These are phyloP conservation scores for Tribolium castaneum DNA, from an alignment of 1,140 invertebrate species.

Conservation along the genomic window DNA sequence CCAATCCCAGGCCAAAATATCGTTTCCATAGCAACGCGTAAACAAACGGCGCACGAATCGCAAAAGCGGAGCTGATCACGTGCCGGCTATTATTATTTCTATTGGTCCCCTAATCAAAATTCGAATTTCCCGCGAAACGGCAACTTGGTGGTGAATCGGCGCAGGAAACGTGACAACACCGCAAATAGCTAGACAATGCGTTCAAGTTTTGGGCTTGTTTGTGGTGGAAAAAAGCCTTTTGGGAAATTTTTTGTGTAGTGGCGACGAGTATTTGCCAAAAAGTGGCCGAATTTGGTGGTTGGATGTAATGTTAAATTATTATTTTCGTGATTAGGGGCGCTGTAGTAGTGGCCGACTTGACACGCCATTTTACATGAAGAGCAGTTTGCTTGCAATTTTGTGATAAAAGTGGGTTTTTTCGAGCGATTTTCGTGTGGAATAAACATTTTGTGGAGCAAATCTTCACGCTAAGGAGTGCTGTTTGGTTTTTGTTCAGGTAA, in stretches of 20 bases:
- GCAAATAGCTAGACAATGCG: not conserved
- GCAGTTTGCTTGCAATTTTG: not conserved
- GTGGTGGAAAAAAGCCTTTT: not conserved
- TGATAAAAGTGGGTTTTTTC: not conserved
- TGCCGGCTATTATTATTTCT: not conserved
- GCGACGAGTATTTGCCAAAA: not conserved
- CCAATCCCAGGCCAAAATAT: slow-evolving; percentile 31
- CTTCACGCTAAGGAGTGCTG: not conserved
- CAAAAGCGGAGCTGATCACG: not conserved
- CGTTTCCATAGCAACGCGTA: slow-evolving; percentile 50
- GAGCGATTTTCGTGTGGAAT: not conserved
- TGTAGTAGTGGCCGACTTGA: slow-evolving; percentile 17
- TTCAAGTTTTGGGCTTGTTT: not conserved
- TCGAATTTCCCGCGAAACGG: slow-evolving; percentile 52
- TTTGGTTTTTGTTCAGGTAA: not conserved
- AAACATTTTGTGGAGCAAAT: not conserved
- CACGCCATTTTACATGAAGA: slow-evolving; percentile 39
- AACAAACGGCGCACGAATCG: slow-evolving; percentile 49
- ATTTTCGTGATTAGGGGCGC: slow-evolving; percentile 16
- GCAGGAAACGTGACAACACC: slow-evolving; percentile 46
- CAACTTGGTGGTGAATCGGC: not conserved
- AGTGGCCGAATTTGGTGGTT: not conserved
- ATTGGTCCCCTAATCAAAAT: slow-evolving; percentile 49
- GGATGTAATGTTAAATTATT: not conserved
- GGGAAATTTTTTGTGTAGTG: not conserved